Conservation (phyloP, 1,140 invertebrate genomes). For the Spodoptera litura region DNA sequence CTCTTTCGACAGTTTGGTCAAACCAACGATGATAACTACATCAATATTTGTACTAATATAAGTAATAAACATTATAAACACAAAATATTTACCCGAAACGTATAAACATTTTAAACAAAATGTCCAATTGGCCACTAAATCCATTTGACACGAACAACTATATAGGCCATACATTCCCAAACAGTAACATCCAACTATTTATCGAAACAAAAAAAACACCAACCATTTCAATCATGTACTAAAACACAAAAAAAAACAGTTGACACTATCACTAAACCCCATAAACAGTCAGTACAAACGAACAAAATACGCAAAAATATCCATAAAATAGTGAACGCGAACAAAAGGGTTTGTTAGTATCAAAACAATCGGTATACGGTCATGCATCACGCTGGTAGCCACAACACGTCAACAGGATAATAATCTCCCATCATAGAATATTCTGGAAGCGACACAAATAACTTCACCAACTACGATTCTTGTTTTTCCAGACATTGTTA, state of each 20-base stretch:
- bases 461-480: slow-evolving; percentile 1
- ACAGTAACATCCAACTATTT: neutral
- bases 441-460: slow-evolving; percentile 39
- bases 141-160: too few species aligned
- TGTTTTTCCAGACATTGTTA: slow-evolving; percentile 31
- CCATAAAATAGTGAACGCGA: slow-evolving; percentile 9
- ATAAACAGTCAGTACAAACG: neutral
- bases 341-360: slow-evolving; percentile 44
- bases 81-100: too few species aligned
- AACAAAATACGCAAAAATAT: slow-evolving; percentile 20
- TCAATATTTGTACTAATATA: too few species aligned
- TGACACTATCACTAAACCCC: neutral
- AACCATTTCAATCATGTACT: neutral
- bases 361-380: slow-evolving; percentile 49
- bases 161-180: too few species aligned
- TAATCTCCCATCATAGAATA: slow-evolving; percentile 49
- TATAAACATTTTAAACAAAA: too few species aligned
- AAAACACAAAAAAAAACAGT: slow-evolving; percentile 12
- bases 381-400: slow-evolving; percentile 66
- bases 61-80: too few species aligned
- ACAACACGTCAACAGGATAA: slow-evolving; percentile 72
- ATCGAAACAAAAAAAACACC: neutral
- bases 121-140: too few species aligned
- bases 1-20: too few species aligned
- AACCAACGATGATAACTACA: too few species aligned